phyloP scores from a whole-genome alignment of 1,140 invertebrate genomes.

The Monochamus saltuarius region DNA sequence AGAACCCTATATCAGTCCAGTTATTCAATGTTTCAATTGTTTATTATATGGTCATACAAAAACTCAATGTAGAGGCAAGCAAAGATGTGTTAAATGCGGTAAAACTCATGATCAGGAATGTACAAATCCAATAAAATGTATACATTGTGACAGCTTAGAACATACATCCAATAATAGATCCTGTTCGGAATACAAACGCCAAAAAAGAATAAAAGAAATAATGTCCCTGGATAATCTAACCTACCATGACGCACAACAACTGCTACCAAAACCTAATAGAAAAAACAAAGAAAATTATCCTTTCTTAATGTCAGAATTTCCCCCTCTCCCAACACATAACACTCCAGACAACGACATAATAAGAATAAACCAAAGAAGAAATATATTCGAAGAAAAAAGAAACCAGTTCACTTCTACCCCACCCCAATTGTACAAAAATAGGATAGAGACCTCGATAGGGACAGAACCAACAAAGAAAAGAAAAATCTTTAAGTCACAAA shows the following conservation, averaged over 20 bases:
- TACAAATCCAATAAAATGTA: constrained; percentile 1
- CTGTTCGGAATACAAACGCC: constrained; percentile 21
- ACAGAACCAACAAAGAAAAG: too few species aligned
- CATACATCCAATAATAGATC: constrained; percentile 17
- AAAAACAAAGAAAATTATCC: not conserved
- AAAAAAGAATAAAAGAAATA: constrained; percentile 18
- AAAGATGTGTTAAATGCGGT: constrained; percentile 13
- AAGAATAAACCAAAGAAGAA: not conserved
- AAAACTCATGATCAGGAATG: constrained; percentile 9
- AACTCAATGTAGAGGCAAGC: constrained; percentile 9
- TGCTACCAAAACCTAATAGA: not conserved
- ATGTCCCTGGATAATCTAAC: constrained; percentile 21
- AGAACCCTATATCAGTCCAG: constrained; percentile 16
- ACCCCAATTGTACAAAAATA: not conserved
- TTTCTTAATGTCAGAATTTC: not conserved
- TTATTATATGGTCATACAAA: constrained; percentile 13
- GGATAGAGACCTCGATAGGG: too few species aligned
- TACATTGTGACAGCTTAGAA: constrained; percentile 11
- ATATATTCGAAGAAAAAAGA: not conserved
- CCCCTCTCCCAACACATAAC: not conserved
- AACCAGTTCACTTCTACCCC: too few species aligned
- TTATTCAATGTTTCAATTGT: constrained; percentile 18
- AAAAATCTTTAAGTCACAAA: too few species aligned
- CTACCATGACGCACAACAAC: constrained; percentile 15
- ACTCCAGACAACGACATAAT: not conserved